phyloP scores from a whole-genome alignment of 1,140 invertebrate genomes.

The Nasonia giraulti region DNA sequence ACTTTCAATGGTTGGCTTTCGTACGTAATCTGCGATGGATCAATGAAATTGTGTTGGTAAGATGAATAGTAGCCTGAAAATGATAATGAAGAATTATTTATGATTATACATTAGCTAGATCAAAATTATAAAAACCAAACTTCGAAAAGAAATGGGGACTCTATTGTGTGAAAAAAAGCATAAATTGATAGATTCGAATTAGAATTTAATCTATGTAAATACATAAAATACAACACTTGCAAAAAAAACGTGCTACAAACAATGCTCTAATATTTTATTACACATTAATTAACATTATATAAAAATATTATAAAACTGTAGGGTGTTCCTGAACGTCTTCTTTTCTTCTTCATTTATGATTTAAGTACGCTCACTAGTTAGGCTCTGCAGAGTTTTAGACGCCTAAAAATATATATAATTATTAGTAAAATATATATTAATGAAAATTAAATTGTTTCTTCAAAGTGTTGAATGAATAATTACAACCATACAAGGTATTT shows the following conservation, averaged over 20 bases:
- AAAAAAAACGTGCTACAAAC: background rate
- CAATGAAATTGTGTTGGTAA: background rate
- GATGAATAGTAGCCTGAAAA: background rate
- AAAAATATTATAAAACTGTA: too few species aligned
- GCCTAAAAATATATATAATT: background rate
- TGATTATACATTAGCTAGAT: background rate
- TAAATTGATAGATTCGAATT: background rate
- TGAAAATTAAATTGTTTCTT: background rate
- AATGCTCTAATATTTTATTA: background rate
- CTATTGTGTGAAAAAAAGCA: background rate
- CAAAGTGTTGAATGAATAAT: too few species aligned
- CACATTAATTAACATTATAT: background rate
- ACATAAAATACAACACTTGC: background rate
- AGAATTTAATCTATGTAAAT: background rate
- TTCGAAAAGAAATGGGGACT: too few species aligned
- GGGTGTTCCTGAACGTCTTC: too few species aligned
- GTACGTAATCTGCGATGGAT: background rate
- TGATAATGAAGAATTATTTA: background rate
- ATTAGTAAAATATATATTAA: background rate
- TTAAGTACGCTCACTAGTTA: background rate
- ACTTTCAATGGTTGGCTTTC: background rate
- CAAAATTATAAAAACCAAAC: too few species aligned
- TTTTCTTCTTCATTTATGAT: too few species aligned
- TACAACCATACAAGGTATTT: background rate
- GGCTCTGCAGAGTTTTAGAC: background rate